phyloP scores from a whole-genome alignment of 2,113 vertebrate genomes.

The Boulengeromyrus knoepffleri region DNA sequence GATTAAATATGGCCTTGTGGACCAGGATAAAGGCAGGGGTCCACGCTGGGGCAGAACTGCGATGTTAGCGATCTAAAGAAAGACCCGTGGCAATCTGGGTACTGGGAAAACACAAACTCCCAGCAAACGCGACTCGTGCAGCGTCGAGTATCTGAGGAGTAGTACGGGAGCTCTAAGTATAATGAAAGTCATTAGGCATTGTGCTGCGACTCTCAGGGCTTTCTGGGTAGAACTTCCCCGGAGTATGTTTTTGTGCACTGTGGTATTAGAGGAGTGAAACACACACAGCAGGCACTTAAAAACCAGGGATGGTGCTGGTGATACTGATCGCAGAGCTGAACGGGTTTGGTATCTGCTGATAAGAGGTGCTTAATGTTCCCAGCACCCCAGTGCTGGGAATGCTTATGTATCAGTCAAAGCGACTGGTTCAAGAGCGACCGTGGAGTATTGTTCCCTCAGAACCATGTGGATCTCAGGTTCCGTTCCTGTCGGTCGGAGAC shows the following conservation, averaged over 20 bases:
- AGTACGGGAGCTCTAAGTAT: not conserved
- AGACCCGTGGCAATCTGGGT: not conserved
- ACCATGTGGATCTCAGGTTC: not conserved
- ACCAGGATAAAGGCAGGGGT: not conserved
- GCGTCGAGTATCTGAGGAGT: not conserved
- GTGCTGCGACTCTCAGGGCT: not conserved
- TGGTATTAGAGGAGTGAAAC: not conserved
- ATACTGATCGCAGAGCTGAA: not conserved
- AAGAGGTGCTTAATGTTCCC: not conserved
- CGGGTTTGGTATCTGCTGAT: not conserved
- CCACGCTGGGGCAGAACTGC: not conserved
- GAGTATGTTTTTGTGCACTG: not conserved
- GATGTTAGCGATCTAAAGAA: not conserved
- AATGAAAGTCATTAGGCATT: not conserved
- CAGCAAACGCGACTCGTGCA: not conserved
- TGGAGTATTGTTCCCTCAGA: not conserved
- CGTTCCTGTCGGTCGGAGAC: not conserved
- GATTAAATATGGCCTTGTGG: slow-evolving; percentile 32
- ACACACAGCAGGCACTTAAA: not conserved
- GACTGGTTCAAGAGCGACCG: not conserved
- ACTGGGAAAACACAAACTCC: not conserved
- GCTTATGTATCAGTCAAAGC: not conserved
- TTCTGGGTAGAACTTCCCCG: not conserved
- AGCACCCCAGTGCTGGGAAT: not conserved
- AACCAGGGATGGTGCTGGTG: not conserved